Base-by-base conservation (phyloP, 2,888 invertebrate species). In the Drosophila prostipennis region DNA sequence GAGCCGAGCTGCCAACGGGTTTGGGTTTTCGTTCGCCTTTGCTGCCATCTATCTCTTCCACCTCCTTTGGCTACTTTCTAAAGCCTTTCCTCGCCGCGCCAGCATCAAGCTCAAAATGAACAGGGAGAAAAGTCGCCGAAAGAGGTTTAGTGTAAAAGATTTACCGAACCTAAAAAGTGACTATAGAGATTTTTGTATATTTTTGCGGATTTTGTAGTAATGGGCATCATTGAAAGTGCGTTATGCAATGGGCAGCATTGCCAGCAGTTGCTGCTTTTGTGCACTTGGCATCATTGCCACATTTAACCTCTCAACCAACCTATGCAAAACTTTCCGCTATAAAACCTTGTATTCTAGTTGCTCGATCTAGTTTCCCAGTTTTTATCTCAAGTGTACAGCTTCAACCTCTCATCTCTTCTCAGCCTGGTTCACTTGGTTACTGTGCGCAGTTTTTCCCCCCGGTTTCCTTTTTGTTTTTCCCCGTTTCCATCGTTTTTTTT, bases 41-140 rank as follows among this genome's bases (percentile, higher is more conserved):
- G 63, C 77, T 69, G 68, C 72, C 61, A 69, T 68, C 46, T 64
- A 46, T 64, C 55, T 65, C 57, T 42, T 51, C 32, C 68, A 58
- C 76, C 78, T 76, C 63, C 68, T 61, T 70, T 69, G 77, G 83
- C 80, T 86, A 85, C 81, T 86, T 81, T 81, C 81, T 82, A 81
- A 86, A 82, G 83, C 73, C 63, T 54, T 52, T 52, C 46, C 42
- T 13, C 55, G 37, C 49, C 57, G 16, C 59, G 49, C 40, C 57
- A 54, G 49, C 54, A 48, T 26, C 43, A 32, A 57, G 43, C 49
- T 16, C 32, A 32, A 32, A 13, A 3, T 60, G 58, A 26, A 58
- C 58, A 23, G 26, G 13, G 4, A 26, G n/a, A 32, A 10, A 37
- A 46, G 8, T 14, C 13, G 10, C 13, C 5, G 11, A 11, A 11